These are phyloP conservation scores for Haemorhous mexicanus DNA, from an alignment of 2,113 vertebrate genomes.

Conservation along the genomic window DNA sequence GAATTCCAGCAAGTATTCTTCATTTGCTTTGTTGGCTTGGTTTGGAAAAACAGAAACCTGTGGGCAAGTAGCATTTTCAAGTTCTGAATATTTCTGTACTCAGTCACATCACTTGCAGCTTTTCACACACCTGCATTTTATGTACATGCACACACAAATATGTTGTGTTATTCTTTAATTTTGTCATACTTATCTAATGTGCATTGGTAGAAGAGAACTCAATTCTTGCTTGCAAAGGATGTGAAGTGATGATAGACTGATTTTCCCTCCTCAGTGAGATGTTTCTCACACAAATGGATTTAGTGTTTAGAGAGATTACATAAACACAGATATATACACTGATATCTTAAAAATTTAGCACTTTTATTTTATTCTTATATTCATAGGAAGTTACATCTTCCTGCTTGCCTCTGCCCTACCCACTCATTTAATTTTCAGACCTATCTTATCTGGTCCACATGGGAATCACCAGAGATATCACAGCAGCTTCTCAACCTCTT, in stretches of 20 bases:
- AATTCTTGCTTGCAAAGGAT: not conserved
- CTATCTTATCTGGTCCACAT: not conserved
- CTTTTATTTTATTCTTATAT: not conserved
- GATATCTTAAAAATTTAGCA: not conserved
- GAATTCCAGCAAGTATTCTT: not conserved
- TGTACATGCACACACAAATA: not conserved
- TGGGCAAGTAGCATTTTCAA: not conserved
- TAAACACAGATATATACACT: not conserved
- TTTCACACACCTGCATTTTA: not conserved
- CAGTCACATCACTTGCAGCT: not conserved
- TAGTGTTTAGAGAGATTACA: not conserved
- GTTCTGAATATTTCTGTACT: not conserved
- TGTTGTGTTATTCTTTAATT: not conserved
- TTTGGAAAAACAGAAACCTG: not conserved
- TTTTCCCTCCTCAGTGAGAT: not conserved
- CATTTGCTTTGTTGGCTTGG: not conserved
- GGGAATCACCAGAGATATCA: slow-evolving; percentile 45
- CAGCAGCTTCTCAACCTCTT: not conserved
- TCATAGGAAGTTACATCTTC: not conserved
- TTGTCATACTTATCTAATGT: not conserved
- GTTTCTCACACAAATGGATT: not conserved
- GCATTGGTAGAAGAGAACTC: not conserved
- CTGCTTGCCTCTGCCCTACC: not conserved
- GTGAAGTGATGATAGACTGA: not conserved
- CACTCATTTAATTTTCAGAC: not conserved